Evolutionary conservation across 2,113 vertebrate genomes (phyloP).

Genomic region (Myrmophylax atrothorax): DNA sequence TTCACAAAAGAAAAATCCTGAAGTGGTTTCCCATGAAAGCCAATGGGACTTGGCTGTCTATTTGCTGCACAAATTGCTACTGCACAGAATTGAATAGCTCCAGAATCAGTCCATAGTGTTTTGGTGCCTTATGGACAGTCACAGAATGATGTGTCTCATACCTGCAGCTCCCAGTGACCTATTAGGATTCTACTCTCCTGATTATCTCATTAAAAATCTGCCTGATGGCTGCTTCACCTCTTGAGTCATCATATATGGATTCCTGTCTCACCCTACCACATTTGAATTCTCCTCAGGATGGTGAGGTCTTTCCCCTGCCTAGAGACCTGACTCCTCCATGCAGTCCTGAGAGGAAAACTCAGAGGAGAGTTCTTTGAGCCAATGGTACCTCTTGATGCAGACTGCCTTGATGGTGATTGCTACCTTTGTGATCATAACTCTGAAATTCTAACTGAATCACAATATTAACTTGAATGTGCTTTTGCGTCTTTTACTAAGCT

Average conservation of each 20-base stretch:
- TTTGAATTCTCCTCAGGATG: rapidly evolving
- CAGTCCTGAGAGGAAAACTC: background rate
- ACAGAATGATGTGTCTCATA: background rate
- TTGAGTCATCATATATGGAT: rapidly evolving
- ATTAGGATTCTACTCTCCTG: background rate
- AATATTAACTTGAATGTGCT: background rate
- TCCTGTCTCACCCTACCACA: background rate
- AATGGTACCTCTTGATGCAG: background rate
- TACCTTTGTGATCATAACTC: background rate
- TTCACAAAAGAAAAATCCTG: background rate
- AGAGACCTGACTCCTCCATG: background rate
- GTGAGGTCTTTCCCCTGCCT: background rate
- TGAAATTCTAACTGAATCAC: background rate
- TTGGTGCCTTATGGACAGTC: background rate
- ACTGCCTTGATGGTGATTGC: rapidly evolving
- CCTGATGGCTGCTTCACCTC: background rate
- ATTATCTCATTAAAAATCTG: background rate
- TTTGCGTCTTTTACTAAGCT: background rate
- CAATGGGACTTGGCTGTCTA: background rate
- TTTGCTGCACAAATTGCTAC: background rate
- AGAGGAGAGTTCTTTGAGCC: background rate
- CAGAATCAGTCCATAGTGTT: background rate
- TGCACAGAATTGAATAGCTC: background rate
- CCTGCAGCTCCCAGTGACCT: background rate
- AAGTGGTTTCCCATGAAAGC: background rate